Evolutionary conservation across 2,113 vertebrate species (phyloP).

Genomic region (Campylorhamphus procurvoides): DNA sequence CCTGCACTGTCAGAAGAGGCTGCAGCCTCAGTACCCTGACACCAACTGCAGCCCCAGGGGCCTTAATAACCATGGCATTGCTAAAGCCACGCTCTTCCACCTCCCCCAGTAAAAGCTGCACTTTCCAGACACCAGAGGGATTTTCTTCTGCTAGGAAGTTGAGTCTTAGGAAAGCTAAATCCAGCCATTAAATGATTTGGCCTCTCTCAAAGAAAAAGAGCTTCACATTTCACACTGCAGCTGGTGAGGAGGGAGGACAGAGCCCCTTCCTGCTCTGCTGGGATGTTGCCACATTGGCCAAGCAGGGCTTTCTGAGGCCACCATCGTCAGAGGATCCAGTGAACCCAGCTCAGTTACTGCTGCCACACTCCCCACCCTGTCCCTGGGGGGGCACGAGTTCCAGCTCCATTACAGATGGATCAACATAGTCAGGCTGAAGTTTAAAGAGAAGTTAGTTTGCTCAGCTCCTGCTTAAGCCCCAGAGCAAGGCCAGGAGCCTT

Average conservation of each 20-base stretch:
- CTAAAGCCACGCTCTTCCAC: background rate
- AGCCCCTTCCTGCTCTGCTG: background rate
- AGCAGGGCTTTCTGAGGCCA: background rate
- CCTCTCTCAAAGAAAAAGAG: background rate
- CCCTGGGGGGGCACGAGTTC: accelerated
- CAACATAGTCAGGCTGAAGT: background rate
- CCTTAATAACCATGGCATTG: background rate
- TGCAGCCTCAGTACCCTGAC: accelerated
- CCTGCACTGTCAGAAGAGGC: accelerated
- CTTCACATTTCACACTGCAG: background rate
- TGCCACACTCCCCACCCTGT: background rate
- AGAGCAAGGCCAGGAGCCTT: conserved; percentile 20
- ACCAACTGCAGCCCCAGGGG: accelerated
- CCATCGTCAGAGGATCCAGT: accelerated
- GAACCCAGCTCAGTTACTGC: background rate
- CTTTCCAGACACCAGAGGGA: background rate
- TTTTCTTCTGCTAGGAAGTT: background rate
- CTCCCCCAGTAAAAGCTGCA: background rate
- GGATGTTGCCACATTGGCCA: accelerated
- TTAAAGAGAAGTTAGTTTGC: conserved; percentile 22
- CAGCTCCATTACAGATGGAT: background rate
- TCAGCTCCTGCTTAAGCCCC: conserved; percentile 44
- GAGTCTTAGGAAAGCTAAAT: background rate
- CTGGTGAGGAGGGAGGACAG: background rate
- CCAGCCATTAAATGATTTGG: background rate